Evolutionary conservation across 2,888 invertebrate species (phyloP).

Genomic region (Tetragnatha montana): DNA sequence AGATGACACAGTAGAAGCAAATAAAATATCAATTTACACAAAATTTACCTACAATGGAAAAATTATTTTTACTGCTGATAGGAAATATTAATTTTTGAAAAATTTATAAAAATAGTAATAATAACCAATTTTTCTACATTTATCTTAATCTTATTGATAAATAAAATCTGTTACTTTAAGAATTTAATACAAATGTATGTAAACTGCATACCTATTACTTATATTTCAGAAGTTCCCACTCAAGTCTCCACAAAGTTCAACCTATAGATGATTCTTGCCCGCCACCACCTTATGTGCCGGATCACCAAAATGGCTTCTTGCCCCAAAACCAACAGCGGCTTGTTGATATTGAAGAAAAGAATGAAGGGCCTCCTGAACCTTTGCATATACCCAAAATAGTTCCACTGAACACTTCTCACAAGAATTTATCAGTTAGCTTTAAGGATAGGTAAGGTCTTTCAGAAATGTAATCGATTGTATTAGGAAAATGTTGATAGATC

Average conservation of each 20-base stretch:
- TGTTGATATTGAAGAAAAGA: constrained; percentile 66
- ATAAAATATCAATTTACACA: too few species aligned
- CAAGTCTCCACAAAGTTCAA: constrained; percentile 48
- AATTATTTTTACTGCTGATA: too few species aligned
- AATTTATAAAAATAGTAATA: too few species aligned
- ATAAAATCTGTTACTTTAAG: too few species aligned
- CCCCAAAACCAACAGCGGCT: constrained; percentile 48
- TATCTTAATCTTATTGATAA: too few species aligned
- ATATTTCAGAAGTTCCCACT: constrained; percentile 13
- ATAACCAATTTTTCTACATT: too few species aligned
- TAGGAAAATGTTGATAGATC: background rate
- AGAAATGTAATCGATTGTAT: background rate
- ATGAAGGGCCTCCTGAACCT: constrained; percentile 39
- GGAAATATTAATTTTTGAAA: too few species aligned
- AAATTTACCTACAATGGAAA: too few species aligned
- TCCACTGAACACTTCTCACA: constrained; percentile 24
- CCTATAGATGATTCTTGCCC: constrained; percentile 63
- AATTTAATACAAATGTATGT: too few species aligned
- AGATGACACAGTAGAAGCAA: too few species aligned
- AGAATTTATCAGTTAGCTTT: constrained; percentile 19
- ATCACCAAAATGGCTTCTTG: constrained; percentile 45
- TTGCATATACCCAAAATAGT: constrained; percentile 43
- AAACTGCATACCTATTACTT: too few species aligned
- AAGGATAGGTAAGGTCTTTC: constrained; percentile 50
- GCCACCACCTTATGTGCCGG: constrained; percentile 58